Percentiles rank a stretch among this genome's conserved stretches.
These are phyloP conservation scores for Spinibarbus caldwelli DNA, from an alignment of 2,797 vertebrate genomes.

Conservation along the genomic window DNA sequence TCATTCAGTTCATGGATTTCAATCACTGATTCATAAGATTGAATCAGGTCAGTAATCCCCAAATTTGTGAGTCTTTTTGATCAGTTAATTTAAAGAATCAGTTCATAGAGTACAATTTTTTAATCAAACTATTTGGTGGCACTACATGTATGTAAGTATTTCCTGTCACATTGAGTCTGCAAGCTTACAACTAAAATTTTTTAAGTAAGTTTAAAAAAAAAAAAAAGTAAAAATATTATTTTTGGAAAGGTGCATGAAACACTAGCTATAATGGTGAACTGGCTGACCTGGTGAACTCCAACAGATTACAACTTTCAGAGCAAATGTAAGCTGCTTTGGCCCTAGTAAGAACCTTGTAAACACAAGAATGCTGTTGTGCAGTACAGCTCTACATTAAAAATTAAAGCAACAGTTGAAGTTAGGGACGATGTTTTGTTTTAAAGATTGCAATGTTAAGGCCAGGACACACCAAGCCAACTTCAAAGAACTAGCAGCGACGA, in stretches of 20 bases:
- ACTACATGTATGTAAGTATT: background rate
- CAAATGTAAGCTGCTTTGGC: slow-evolving; percentile 50
- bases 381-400: background rate
- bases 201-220: background rate
- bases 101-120: background rate
- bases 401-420: background rate
- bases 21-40: background rate
- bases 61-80: background rate
- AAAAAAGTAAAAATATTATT: background rate
- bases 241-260: background rate
- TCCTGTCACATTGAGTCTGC: background rate
- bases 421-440: no score
- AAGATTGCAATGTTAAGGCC: background rate
- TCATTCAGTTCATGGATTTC: background rate
- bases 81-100: background rate
- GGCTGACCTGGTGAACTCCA: background rate
- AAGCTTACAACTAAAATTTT: background rate
- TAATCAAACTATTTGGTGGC: background rate
- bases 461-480: no score
- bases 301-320: slow-evolving; percentile 26
- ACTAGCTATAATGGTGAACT: background rate
- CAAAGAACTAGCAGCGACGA: no score
- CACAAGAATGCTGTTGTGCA: slow-evolving; percentile 4
- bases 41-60: background rate
- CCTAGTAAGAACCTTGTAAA: slow-evolving; percentile 44